These are phyloP conservation scores for Nyctibius grandis DNA, from an alignment of 2,797 vertebrate genomes.

Conservation along the genomic window DNA sequence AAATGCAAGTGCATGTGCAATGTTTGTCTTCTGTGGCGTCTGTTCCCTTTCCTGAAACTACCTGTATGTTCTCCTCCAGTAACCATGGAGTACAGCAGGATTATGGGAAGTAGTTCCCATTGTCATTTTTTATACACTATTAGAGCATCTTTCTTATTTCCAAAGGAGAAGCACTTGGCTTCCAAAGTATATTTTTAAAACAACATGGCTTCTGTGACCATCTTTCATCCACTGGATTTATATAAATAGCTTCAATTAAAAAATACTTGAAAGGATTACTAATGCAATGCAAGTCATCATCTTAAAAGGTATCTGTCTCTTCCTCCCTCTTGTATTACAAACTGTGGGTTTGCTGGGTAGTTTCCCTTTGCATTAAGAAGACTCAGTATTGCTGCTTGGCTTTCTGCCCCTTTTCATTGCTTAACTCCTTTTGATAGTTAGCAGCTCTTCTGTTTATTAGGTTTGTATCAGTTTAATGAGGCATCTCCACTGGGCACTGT, in stretches of 20 bases:
- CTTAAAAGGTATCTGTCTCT: not conserved
- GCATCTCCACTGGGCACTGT: not conserved
- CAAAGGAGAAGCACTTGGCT: not conserved
- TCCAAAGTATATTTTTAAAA: not conserved
- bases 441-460: not conserved
- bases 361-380: not conserved
- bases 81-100: not conserved
- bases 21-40: not conserved
- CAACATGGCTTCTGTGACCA: not conserved
- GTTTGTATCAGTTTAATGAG: not conserved
- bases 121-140: not conserved
- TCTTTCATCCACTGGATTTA: not conserved
- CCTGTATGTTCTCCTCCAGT: not conserved
- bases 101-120: not conserved
- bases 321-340: not conserved
- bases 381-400: not conserved
- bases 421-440: slow-evolving; percentile 11
- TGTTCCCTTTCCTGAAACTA: not conserved
- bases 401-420: not conserved
- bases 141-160: not conserved
- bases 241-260: not conserved
- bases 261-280: not conserved
- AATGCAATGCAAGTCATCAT: not conserved
- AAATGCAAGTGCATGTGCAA: not conserved
- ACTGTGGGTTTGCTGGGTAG: not conserved